Percentiles rank a stretch among this genome's conserved stretches.
Evolutionary conservation across 2,888 invertebrate species (phyloP).

Genomic region (Galerucella nymphaeae): DNA sequence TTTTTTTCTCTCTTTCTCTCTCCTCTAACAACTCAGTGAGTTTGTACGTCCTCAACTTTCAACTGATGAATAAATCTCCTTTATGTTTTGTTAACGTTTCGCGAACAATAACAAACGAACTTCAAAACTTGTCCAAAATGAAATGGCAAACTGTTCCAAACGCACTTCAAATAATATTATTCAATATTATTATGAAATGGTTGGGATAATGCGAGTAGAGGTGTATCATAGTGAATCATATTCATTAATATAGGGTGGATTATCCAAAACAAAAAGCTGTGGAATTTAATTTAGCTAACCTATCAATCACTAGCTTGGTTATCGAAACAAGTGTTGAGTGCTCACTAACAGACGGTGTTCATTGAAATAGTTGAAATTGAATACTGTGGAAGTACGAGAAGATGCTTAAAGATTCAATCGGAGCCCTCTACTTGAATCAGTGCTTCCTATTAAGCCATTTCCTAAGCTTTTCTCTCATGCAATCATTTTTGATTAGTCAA

Average conservation of each 20-base stretch:
- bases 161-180: background rate
- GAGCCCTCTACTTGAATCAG: no score
- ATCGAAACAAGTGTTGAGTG: no score
- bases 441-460: no score
- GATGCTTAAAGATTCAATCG: no score
- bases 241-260: no score
- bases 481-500: no score
- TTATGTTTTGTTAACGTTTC: background rate
- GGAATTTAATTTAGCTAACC: background rate
- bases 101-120: background rate
- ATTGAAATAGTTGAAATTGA: no score
- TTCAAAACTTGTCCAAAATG: background rate
- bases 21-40: background rate
- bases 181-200: background rate
- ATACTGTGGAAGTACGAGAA: no score
- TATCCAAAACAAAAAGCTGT: no score
- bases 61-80: conserved; percentile 1
- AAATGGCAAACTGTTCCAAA: background rate
- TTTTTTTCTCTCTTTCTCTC: background rate
- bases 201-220: background rate
- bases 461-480: no score
- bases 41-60: background rate
- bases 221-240: background rate
- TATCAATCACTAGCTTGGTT: no score
- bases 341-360: no score